Evolutionary conservation across 2,888 invertebrate genomes (phyloP).

Genomic region (Morinoia aosen): DNA sequence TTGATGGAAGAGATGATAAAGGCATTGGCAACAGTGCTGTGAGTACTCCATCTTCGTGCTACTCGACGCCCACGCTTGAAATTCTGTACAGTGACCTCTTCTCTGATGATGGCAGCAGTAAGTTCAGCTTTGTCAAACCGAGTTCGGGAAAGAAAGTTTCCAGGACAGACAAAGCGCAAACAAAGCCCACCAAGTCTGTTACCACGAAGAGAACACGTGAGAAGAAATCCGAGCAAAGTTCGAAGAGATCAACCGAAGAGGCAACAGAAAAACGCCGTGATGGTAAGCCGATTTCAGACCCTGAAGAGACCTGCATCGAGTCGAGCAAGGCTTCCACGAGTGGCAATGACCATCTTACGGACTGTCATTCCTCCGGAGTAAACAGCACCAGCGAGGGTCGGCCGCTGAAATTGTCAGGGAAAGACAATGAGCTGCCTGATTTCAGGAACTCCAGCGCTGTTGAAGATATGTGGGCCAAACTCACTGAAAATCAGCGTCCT

Average conservation of each 20-base stretch:
- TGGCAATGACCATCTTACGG: not conserved
- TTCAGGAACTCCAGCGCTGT: constrained; percentile 15
- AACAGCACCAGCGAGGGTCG: not conserved
- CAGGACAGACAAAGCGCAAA: not conserved
- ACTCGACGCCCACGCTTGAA: constrained; percentile 7
- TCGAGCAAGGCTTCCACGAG: too few relatives aligned
- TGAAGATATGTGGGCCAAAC: constrained; percentile 25
- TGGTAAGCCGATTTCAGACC: not conserved
- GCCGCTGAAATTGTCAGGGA: not conserved
- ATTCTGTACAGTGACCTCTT: constrained; percentile 43
- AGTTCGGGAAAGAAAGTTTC: not conserved
- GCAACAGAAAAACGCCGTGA: not conserved
- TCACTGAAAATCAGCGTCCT: not conserved
- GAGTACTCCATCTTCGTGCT: constrained; percentile 10
- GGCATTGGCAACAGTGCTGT: not conserved
- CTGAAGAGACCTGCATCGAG: not conserved
- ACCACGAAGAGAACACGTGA: not conserved
- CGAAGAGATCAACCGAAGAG: not conserved
- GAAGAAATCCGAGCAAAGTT: not conserved
- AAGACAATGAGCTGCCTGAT: not conserved
- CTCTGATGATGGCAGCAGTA: constrained; percentile 27
- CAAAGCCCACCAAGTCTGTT: not conserved
- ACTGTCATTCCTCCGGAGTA: not conserved
- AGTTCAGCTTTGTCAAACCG: constrained; percentile 5
- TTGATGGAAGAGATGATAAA: not conserved